A percentile compares a stretch with the other conserved stretches of the same genome.
These are phyloP conservation scores for Medauroidea extradentata DNA, from an alignment of 1,140 invertebrate species.

Conservation along the genomic window DNA sequence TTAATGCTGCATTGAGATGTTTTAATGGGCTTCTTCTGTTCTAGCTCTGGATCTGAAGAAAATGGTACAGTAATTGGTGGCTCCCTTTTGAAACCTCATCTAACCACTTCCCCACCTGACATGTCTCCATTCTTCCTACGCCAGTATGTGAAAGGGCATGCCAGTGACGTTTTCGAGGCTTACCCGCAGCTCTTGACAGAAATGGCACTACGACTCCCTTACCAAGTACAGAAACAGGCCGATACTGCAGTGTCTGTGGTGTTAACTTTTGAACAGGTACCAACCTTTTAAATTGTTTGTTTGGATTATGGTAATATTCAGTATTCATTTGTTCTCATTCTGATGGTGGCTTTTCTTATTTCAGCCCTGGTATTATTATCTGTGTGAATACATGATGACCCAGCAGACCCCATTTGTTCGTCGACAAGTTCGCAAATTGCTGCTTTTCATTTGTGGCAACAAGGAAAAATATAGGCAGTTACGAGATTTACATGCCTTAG, in stretches of 20 bases:
- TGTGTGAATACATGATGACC: constrained; percentile 98
- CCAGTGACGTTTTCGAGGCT: constrained; percentile 87
- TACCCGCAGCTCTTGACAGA: constrained; percentile 92
- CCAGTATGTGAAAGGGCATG: constrained; percentile 88
- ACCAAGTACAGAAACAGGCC: constrained; percentile 65
- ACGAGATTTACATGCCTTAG: constrained; percentile 85
- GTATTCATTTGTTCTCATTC: background rate
- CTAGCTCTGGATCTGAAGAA: constrained; percentile 48
- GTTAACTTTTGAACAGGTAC: constrained; percentile 7
- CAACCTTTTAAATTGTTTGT: background rate
- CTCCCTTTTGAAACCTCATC: constrained; percentile 73
- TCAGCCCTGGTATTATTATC: constrained; percentile 66
- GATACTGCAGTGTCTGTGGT: constrained; percentile 6
- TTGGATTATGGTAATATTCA: background rate
- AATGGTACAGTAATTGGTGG: constrained; percentile 47
- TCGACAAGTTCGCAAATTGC: constrained; percentile 80
- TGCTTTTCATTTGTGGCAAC: constrained; percentile 90
- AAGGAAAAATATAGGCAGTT: constrained; percentile 94
- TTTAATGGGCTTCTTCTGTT: too few relatives aligned
- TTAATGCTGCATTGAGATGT: too few relatives aligned
- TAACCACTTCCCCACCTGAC: constrained; percentile 75
- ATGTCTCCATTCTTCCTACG: constrained; percentile 95
- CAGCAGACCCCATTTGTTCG: constrained; percentile 72
- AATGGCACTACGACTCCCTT: constrained; percentile 89
- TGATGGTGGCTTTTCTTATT: constrained; percentile 7